A percentile compares a stretch with the other conserved stretches of the same genome.
phyloP scores from a whole-genome alignment of 1,140 invertebrate species.

The Hypsibius dujardini region DNA sequence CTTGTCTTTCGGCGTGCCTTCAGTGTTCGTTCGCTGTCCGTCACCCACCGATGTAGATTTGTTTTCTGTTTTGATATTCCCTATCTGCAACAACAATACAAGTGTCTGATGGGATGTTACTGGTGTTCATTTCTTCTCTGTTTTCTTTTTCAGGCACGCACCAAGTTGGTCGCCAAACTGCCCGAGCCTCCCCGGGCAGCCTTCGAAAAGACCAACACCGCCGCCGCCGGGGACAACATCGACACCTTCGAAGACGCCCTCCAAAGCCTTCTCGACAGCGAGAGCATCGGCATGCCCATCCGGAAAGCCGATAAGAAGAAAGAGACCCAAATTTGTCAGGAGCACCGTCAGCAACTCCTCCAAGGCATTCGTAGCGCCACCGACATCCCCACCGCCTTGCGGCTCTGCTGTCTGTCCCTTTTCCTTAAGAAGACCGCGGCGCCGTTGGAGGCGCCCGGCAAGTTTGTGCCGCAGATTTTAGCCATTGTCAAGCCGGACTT shows the following conservation, averaged over 20 bases:
- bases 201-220: constrained; percentile 32
- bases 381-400: not conserved
- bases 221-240: constrained; percentile 33
- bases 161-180: constrained; percentile 36
- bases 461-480: not conserved
- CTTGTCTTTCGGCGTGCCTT: no score
- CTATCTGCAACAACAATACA: no score
- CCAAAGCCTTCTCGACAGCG: constrained; percentile 29
- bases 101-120: no score
- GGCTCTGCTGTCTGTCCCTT: not conserved
- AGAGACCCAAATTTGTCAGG: constrained; percentile 33
- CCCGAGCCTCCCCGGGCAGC: constrained; percentile 44
- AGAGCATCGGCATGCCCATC: constrained; percentile 66
- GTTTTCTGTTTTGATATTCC: no score
- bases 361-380: not conserved
- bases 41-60: no score
- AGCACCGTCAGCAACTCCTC: constrained; percentile 8
- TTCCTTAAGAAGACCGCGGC: not conserved
- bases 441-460: constrained; percentile 7
- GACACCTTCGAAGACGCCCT: constrained; percentile 16
- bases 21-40: no score
- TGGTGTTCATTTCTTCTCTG: not conserved
- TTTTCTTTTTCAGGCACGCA: constrained; percentile 33
- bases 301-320: constrained; percentile 75
- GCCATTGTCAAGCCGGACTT: not conserved